These are phyloP conservation scores for Drosophila emarginata DNA, from an alignment of 2,888 invertebrate genomes.

Conservation along the genomic window DNA sequence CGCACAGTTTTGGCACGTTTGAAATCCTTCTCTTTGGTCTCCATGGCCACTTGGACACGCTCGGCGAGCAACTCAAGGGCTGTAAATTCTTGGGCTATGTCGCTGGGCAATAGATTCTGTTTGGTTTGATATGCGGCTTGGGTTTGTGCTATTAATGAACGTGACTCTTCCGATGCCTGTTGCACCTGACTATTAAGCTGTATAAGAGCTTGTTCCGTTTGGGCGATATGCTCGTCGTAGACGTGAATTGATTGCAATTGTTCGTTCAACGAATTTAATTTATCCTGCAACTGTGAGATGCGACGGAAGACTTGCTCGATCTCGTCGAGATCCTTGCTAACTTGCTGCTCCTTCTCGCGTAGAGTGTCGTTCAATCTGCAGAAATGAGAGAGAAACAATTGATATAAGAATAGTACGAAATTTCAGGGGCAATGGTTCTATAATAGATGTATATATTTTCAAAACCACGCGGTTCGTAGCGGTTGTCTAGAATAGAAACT, in stretches of 20 bases:
- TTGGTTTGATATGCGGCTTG: conserved; percentile 86
- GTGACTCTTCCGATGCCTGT: conserved; percentile 84
- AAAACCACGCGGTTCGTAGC: conserved; percentile 59
- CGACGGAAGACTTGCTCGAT: conserved; percentile 89
- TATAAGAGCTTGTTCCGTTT: conserved; percentile 85
- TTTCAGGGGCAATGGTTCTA: conserved; percentile 39
- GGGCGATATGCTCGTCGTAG: conserved; percentile 88
- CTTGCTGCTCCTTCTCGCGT: conserved; percentile 89
- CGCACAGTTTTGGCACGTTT: conserved; percentile 92
- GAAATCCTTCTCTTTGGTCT: conserved; percentile 93
- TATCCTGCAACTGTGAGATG: conserved; percentile 87
- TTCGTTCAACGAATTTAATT: conserved; percentile 86
- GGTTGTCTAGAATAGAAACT: conserved; percentile 48
- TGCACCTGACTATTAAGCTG: conserved; percentile 85
- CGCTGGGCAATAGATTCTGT: conserved; percentile 87
- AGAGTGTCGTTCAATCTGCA: conserved; percentile 91
- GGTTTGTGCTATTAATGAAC: conserved; percentile 85
- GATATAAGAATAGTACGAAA: background rate
- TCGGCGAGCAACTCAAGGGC: conserved; percentile 92
- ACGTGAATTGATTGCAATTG: conserved; percentile 89
- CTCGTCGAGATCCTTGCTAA: conserved; percentile 89
- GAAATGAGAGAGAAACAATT: conserved; percentile 9
- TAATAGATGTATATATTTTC: conserved; percentile 18
- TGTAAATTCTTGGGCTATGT: conserved; percentile 91
- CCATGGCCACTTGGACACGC: conserved; percentile 90